A percentile compares a stretch with the other conserved stretches of the same genome.
phyloP scores from a whole-genome alignment of 2,888 invertebrate genomes.

The Ophonus ardosiacus region DNA sequence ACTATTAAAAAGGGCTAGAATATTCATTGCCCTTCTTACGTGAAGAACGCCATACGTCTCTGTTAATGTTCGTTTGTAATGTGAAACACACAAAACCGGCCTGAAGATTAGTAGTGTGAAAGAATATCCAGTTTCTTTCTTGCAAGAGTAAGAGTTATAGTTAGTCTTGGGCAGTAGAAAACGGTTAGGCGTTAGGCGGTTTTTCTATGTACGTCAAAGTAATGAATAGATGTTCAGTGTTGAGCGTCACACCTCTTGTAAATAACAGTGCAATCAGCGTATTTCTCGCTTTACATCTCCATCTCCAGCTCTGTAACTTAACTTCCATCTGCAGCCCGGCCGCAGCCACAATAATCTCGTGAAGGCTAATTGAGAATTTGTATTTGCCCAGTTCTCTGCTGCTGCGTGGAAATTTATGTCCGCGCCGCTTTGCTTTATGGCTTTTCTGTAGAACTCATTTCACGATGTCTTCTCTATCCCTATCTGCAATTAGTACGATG shows the following conservation, averaged over 20 bases:
- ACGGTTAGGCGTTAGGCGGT: background rate
- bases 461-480: constrained; percentile 75
- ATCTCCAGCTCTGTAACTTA: constrained; percentile 15
- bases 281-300: background rate
- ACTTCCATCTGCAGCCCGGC: constrained; percentile 30
- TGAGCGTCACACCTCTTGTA: constrained; percentile 9
- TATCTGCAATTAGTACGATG: constrained; percentile 59
- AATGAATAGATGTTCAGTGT: constrained; percentile 16
- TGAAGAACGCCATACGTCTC: too few species aligned
- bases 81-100: too few species aligned
- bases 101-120: background rate
- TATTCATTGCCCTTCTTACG: too few species aligned
- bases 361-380: constrained; percentile 60
- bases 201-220: background rate
- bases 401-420: constrained; percentile 73
- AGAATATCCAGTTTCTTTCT: background rate
- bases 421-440: constrained; percentile 75
- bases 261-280: constrained; percentile 58
- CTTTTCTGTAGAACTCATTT: constrained; percentile 75
- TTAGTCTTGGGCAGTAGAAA: background rate
- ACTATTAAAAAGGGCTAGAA: too few species aligned
- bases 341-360: constrained; percentile 51
- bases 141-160: background rate
- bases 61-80: too few species aligned
- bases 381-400: constrained; percentile 37